Conservation (phyloP, 1,140 invertebrate species). For the Holcopasites calliopsidis region DNA sequence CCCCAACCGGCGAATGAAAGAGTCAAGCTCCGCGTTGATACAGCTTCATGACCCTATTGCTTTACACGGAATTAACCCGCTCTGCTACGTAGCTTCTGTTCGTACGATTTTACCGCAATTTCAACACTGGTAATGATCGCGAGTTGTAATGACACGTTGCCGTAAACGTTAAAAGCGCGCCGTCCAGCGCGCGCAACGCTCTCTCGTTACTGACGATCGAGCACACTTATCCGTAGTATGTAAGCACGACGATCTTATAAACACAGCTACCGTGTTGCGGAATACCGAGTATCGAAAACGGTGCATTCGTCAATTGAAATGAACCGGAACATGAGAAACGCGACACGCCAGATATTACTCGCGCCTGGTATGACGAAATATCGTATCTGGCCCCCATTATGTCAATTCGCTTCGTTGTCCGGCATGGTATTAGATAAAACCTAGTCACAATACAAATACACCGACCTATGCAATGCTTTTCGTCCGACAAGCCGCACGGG, state of each 20-base stretch:
- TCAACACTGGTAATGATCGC: constrained; percentile 34
- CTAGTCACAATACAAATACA: neutral
- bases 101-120: constrained; percentile 35
- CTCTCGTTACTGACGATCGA: constrained; percentile 54
- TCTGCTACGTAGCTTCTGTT: too few species aligned
- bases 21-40: constrained; percentile 46
- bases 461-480: neutral
- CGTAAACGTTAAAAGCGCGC: constrained; percentile 24
- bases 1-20: neutral
- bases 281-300: constrained; percentile 38
- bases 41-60: constrained; percentile 53
- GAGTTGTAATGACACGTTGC: constrained; percentile 54
- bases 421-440: neutral
- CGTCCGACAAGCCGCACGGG: constrained; percentile 48
- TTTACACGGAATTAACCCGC: constrained; percentile 36
- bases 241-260: constrained; percentile 26
- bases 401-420: neutral
- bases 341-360: neutral
- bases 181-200: neutral
- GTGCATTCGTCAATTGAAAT: constrained; percentile 25
- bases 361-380: constrained; percentile 16
- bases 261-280: constrained; percentile 29
- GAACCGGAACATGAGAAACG: constrained; percentile 16
- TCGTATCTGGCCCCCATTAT: neutral
- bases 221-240: constrained; percentile 14